phyloP scores from a whole-genome alignment of 2,113 vertebrate genomes.

The Solea solea region DNA sequence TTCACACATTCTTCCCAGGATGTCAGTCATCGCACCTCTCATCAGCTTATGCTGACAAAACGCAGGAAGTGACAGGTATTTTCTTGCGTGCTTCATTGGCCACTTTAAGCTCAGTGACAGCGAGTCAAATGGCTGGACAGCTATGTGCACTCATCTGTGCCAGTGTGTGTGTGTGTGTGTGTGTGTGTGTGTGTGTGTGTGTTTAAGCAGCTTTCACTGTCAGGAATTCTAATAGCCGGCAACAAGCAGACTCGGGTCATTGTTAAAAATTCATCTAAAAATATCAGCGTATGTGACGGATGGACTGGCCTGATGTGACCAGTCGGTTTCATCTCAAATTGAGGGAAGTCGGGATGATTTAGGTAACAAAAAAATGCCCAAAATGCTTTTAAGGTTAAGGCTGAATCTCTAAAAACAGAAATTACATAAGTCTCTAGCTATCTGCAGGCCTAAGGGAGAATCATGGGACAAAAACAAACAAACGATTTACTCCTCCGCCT shows the following conservation, averaged over 20 bases:
- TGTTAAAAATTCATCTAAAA: constrained; percentile 43
- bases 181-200: constrained; percentile 23
- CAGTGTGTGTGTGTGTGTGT: constrained; percentile 6
- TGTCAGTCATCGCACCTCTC: constrained; percentile 58
- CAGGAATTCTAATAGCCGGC: constrained; percentile 41
- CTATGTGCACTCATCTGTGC: constrained; percentile 61
- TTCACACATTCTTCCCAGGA: constrained; percentile 40
- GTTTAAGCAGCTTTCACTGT: constrained; percentile 57
- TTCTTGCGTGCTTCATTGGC: constrained; percentile 60
- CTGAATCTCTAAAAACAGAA: constrained; percentile 25
- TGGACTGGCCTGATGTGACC: constrained; percentile 1
- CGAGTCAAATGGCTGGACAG: constrained; percentile 68
- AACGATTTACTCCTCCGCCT: constrained; percentile 42
- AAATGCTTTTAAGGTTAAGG: constrained; percentile 44
- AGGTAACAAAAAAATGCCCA: constrained; percentile 12
- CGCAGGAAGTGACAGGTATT: constrained; percentile 67
- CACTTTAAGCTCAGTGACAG: constrained; percentile 68
- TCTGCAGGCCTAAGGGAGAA: constrained; percentile 37
- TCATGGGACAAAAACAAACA: constrained; percentile 32
- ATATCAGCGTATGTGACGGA: constrained; percentile 17
- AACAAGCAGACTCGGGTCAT: constrained; percentile 39
- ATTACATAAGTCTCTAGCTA: constrained; percentile 57
- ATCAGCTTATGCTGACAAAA: constrained; percentile 44
- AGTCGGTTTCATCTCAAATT: constrained; percentile 10
- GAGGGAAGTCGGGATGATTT: not conserved